These are phyloP conservation scores for Papilio glaucus DNA, from an alignment of 1,140 invertebrate species.

Conservation along the genomic window DNA sequence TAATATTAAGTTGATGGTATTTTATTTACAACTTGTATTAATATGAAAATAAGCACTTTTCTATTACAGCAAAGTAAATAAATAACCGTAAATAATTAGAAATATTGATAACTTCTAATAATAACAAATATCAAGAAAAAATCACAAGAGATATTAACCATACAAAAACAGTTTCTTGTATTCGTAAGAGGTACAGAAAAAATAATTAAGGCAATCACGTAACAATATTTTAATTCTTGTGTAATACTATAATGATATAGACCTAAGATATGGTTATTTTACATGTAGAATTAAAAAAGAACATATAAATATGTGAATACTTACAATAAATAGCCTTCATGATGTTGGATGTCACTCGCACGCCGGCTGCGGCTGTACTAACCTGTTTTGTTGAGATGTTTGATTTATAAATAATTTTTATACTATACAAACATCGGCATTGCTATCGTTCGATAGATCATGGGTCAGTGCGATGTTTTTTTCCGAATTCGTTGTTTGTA, in stretches of 20 bases:
- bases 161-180: neutral
- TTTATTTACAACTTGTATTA: neutral
- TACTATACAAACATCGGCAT: neutral
- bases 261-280: too few species aligned
- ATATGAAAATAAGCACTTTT: too few species aligned
- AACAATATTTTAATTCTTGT: too few species aligned
- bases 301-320: neutral
- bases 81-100: too few species aligned
- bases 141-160: neutral
- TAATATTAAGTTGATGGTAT: neutral
- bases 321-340: neutral
- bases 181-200: neutral
- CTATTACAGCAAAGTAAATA: too few species aligned
- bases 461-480: neutral
- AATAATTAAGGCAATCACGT: neutral
- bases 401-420: conserved; percentile 2
- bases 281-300: neutral
- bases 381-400: conserved; percentile 8
- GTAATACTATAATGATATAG: too few species aligned
- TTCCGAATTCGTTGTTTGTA: neutral
- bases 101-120: too few species aligned
- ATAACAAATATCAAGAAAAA: too few species aligned
- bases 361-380: neutral
- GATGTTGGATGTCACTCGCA: neutral
- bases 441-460: neutral